Conservation (phyloP, 2,113 vertebrate genomes). For the Grammomys dolichurus region DNA sequence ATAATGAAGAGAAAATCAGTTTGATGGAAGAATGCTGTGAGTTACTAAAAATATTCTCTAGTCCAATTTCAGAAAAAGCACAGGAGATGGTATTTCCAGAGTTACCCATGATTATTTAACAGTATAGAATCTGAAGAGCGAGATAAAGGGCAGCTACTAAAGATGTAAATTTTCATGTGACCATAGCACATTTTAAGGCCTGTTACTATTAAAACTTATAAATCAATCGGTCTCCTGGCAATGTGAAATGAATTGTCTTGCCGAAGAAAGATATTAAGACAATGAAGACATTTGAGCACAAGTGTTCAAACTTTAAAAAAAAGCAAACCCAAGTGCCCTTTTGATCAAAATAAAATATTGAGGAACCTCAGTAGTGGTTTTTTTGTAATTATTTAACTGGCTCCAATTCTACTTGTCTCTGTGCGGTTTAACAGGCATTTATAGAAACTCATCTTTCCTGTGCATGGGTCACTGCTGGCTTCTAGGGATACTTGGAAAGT, state of each 20-base stretch:
- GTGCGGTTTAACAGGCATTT: not conserved
- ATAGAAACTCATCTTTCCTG: not conserved
- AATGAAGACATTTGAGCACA: not conserved
- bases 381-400: not conserved
- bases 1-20: not conserved
- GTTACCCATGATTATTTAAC: not conserved
- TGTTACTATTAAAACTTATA: not conserved
- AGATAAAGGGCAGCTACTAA: not conserved
- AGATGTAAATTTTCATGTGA: not conserved
- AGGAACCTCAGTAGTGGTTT: not conserved
- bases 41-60: not conserved
- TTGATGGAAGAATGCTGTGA: not conserved
- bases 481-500: not conserved
- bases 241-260: not conserved
- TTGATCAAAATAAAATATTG: not conserved
- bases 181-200: not conserved
- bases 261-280: constrained; percentile 23
- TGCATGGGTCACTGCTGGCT: not conserved
- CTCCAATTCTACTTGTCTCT: not conserved
- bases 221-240: not conserved
- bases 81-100: not conserved
- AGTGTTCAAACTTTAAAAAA: not conserved
- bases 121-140: not conserved
- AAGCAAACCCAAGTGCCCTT: not conserved
- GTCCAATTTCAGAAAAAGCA: not conserved